These are phyloP conservation scores for Daphoenositta chrysoptera DNA, from an alignment of 2,113 vertebrate species.

Conservation along the genomic window DNA sequence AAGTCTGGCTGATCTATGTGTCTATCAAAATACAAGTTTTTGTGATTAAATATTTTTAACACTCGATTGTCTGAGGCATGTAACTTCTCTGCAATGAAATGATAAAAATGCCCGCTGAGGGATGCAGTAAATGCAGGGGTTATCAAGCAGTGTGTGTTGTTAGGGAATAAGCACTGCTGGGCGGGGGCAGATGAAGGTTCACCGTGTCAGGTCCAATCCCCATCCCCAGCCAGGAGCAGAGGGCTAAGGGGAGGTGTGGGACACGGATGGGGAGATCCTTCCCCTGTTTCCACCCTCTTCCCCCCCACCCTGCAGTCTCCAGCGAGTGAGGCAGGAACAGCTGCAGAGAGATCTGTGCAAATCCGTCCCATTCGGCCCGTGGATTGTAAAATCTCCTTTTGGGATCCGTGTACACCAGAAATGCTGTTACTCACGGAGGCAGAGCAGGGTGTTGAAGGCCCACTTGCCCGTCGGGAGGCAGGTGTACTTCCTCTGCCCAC, in stretches of 20 bases:
- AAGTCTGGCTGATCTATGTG: not conserved
- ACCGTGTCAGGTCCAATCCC: rapidly evolving
- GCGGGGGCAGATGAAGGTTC: not conserved
- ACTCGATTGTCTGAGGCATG: not conserved
- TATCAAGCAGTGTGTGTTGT: rapidly evolving
- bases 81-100: not conserved
- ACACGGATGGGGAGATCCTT: not conserved
- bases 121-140: not conserved
- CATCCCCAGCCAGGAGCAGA: not conserved
- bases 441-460: conserved; percentile 73
- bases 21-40: not conserved
- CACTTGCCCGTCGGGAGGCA: conserved; percentile 76
- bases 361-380: rapidly evolving
- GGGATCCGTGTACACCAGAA: rapidly evolving
- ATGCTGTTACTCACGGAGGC: conserved; percentile 75
- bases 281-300: not conserved
- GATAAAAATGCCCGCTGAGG: not conserved
- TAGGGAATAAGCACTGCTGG: not conserved
- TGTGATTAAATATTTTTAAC: not conserved
- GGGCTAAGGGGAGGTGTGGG: not conserved
- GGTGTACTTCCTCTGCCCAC: conserved; percentile 65
- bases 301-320: not conserved
- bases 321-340: rapidly evolving
- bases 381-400: rapidly evolving
- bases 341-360: not conserved